Evolutionary conservation across 2,888 invertebrate species (phyloP).

Genomic region (Junonia oenone): DNA sequence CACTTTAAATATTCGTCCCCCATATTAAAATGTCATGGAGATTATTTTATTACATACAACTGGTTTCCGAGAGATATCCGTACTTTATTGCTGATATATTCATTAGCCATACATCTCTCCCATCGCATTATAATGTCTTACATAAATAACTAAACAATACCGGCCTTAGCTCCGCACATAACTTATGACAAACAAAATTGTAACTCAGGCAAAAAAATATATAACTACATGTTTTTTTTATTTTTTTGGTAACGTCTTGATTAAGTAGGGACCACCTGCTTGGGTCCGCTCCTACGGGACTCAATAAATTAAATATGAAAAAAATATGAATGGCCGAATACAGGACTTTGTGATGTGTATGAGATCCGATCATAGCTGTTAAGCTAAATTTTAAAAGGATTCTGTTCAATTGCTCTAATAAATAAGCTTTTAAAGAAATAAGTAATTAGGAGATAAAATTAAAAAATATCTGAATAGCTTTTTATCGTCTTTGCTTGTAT

Average conservation of each 20-base stretch:
- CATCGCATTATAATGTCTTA: slow-evolving; percentile 65
- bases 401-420: slow-evolving; percentile 29
- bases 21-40: slow-evolving; percentile 60
- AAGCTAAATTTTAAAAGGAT: slow-evolving; percentile 50
- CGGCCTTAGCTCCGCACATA: slow-evolving; percentile 51
- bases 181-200: slow-evolving; percentile 61
- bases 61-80: slow-evolving; percentile 45
- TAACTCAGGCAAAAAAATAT: slow-evolving; percentile 69
- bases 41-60: slow-evolving; percentile 57
- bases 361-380: slow-evolving; percentile 45
- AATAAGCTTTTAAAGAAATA: not conserved
- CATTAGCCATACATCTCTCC: slow-evolving; percentile 70
- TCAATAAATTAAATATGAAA: slow-evolving; percentile 66
- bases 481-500: not conserved
- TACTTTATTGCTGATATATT: slow-evolving; percentile 73
- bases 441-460: not conserved
- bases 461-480: not conserved
- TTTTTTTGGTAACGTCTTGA: slow-evolving; percentile 77
- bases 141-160: slow-evolving; percentile 69
- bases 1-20: slow-evolving; percentile 36
- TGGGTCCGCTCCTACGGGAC: slow-evolving; percentile 54
- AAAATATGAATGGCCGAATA: slow-evolving; percentile 67
- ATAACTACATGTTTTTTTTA: slow-evolving; percentile 60
- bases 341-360: slow-evolving; percentile 64
- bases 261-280: slow-evolving; percentile 79